A percentile compares a stretch with the other conserved stretches of the same genome.
These are phyloP conservation scores for Solea solea DNA, from an alignment of 2,113 vertebrate genomes.

Conservation along the genomic window DNA sequence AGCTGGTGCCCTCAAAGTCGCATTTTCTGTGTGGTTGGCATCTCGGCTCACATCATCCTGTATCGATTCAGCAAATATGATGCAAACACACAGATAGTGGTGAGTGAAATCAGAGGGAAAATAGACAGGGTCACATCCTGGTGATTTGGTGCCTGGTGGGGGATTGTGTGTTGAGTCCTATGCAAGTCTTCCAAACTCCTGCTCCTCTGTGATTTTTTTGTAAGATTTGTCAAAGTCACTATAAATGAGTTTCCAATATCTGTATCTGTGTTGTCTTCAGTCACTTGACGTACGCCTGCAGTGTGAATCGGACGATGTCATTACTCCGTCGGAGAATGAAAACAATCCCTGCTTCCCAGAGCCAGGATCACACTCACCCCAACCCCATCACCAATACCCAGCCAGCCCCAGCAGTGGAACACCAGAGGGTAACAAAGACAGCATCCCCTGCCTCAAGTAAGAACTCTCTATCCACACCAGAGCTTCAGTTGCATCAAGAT, in stretches of 20 bases:
- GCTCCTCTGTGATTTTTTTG: too few species aligned
- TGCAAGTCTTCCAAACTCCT: not conserved
- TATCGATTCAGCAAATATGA: constrained; percentile 97
- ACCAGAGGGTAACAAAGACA: constrained; percentile 89
- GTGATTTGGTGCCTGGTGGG: too few species aligned
- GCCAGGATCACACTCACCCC: constrained; percentile 86
- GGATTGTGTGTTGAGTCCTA: too few species aligned
- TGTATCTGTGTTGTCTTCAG: constrained; percentile 71
- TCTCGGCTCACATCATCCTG: constrained; percentile 92
- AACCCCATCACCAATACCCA: constrained; percentile 79
- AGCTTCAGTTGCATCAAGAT: not conserved
- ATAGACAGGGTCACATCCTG: not conserved
- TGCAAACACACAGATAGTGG: constrained; percentile 91
- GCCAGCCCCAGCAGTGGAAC: constrained; percentile 87
- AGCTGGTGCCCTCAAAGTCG: constrained; percentile 97
- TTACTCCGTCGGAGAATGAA: constrained; percentile 91
- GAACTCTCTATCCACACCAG: constrained; percentile 13
- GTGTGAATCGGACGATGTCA: constrained; percentile 91
- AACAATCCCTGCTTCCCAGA: constrained; percentile 88
- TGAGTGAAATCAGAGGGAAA: constrained; percentile 76
- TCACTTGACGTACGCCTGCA: constrained; percentile 93
- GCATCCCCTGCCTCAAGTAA: constrained; percentile 92
- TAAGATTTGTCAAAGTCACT: too few species aligned
- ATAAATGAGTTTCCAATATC: too few species aligned
- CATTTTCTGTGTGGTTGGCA: constrained; percentile 95